Conservation (phyloP, 2,888 invertebrate species). For the Sphinx pinastri region DNA sequence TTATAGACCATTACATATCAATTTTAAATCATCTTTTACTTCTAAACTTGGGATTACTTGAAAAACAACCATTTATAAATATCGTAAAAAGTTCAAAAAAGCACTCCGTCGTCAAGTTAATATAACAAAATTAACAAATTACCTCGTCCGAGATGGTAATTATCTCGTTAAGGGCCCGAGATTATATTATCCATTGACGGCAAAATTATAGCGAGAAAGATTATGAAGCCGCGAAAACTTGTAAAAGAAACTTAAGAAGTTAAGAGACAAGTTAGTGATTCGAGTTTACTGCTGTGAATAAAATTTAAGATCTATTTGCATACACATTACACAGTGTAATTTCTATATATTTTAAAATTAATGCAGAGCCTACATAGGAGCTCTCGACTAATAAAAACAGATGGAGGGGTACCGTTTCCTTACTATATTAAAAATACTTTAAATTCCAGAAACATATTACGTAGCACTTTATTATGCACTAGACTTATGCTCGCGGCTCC, state of each 20-base stretch:
- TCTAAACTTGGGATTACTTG: background rate
- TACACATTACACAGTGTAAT: too few species aligned
- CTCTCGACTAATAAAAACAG: too few species aligned
- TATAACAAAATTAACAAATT: slow-evolving; percentile 6
- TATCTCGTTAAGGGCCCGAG: slow-evolving; percentile 1
- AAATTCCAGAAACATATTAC: too few species aligned
- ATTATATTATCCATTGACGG: slow-evolving; percentile 15
- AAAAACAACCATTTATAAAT: background rate
- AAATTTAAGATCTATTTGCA: background rate
- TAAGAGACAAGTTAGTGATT: background rate
- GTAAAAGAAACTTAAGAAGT: background rate
- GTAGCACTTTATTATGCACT: too few species aligned
- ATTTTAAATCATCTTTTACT: background rate
- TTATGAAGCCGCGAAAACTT: slow-evolving; percentile 5
- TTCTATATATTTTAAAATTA: too few species aligned
- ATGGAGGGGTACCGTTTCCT: too few species aligned
- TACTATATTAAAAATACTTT: too few species aligned
- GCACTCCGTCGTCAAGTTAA: background rate
- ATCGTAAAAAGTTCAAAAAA: background rate
- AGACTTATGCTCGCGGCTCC: too few species aligned
- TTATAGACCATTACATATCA: background rate
- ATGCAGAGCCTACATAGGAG: too few species aligned
- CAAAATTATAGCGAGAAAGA: background rate
- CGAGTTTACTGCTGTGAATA: background rate
- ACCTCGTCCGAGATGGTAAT: background rate